phyloP scores from a whole-genome alignment of 2,888 invertebrate genomes.

The Cylloceria caligata region DNA sequence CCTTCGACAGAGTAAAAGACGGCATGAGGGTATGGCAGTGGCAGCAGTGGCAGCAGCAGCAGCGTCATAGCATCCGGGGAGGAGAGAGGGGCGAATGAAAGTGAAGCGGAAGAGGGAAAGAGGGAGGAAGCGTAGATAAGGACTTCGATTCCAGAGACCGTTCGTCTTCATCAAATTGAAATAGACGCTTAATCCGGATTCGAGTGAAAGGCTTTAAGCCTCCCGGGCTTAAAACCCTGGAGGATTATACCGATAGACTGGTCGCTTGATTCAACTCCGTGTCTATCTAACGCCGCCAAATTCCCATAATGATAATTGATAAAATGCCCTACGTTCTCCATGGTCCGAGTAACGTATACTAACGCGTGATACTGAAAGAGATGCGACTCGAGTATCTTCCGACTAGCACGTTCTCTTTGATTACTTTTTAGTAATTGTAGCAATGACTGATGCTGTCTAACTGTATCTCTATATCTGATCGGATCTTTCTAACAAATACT shows the following conservation, averaged over 20 bases:
- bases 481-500: not conserved
- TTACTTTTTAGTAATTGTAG: too few species aligned
- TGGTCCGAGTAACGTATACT: not conserved
- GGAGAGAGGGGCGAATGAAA: conserved; percentile 43
- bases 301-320: conserved; percentile 35
- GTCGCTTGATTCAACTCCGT: conserved; percentile 19
- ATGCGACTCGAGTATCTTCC: not conserved
- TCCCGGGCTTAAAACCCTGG: conserved; percentile 41
- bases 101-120: conserved; percentile 41
- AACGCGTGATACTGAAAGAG: not conserved
- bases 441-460: too few species aligned
- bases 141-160: conserved; percentile 59
- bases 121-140: conserved; percentile 59
- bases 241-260: conserved; percentile 53
- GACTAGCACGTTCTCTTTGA: not conserved
- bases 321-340: not conserved
- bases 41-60: conserved; percentile 14
- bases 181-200: conserved; percentile 61
- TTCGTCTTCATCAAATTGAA: conserved; percentile 66
- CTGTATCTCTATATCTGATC: not conserved
- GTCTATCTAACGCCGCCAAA: conserved; percentile 4
- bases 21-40: not conserved
- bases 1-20: conserved; percentile 48
- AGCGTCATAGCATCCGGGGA: conserved; percentile 23
- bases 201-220: conserved; percentile 54